Percentiles rank a stretch among this genome's conserved stretches.
phyloP scores from a whole-genome alignment of 2,113 vertebrate species.

The Nothocercus nigrocapillus region DNA sequence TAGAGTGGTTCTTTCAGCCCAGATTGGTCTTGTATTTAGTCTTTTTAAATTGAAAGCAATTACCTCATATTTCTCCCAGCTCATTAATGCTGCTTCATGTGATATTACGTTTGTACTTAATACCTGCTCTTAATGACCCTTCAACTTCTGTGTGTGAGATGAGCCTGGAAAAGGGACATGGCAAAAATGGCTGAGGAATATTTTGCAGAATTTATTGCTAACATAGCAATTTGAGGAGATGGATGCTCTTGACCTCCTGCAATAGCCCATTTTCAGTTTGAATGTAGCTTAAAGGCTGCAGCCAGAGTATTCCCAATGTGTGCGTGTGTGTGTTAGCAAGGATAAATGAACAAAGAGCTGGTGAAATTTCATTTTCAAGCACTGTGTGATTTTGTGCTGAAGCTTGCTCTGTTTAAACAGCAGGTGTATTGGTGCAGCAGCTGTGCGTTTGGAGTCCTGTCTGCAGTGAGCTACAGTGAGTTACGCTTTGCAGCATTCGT shows the following conservation, averaged over 20 bases:
- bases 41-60: not conserved
- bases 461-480: not conserved
- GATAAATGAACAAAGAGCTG: not conserved
- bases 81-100: not conserved
- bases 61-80: not conserved
- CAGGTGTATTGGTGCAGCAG: not conserved
- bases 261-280: not conserved
- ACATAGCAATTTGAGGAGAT: not conserved
- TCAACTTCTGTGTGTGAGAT: no score
- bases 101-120: not conserved
- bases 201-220: not conserved
- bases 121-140: not conserved
- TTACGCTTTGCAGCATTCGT: not conserved
- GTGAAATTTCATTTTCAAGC: not conserved
- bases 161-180: not conserved
- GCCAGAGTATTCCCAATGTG: not conserved
- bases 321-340: not conserved
- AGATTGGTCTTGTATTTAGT: not conserved
- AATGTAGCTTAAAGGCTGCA: not conserved
- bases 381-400: not conserved
- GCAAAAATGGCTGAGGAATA: not conserved
- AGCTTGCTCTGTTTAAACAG: not conserved
- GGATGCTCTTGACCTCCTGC: not conserved
- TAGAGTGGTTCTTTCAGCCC: not conserved
- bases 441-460: constrained; percentile 17